Evolutionary conservation across 2,113 vertebrate genomes (phyloP).

Genomic region (Trochalopteron elliotii): DNA sequence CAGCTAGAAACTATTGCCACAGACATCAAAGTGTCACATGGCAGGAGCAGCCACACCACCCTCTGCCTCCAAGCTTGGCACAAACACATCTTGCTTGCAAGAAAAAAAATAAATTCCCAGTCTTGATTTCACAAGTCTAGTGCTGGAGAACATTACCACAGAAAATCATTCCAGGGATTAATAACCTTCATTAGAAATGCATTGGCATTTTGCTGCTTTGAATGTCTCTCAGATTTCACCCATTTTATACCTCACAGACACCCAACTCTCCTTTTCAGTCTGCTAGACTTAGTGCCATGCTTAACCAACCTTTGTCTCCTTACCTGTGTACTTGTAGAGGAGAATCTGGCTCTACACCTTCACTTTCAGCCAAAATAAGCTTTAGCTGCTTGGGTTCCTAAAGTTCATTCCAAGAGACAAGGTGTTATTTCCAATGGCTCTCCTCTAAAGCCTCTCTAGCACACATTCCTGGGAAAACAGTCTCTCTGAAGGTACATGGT

Average conservation of each 20-base stretch:
- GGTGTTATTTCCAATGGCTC: neutral
- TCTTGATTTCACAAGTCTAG: neutral
- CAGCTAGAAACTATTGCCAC: neutral
- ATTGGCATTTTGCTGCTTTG: neutral
- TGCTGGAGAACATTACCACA: neutral
- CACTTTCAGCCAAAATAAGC: neutral
- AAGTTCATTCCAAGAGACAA: neutral
- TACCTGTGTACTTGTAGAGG: neutral
- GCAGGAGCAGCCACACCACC: neutral
- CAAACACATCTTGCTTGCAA: neutral
- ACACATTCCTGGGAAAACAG: neutral
- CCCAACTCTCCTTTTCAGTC: neutral
- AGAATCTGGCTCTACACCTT: neutral
- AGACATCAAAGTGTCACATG: too few species aligned
- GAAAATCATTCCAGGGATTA: neutral
- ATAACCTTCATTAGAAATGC: neutral
- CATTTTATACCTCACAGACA: neutral
- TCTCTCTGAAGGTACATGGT: neutral
- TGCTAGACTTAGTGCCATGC: neutral
- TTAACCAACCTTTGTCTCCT: neutral
- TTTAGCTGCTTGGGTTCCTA: neutral
- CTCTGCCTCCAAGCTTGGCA: neutral
- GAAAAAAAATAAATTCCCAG: neutral
- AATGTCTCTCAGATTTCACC: neutral
- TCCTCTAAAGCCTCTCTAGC: neutral